phyloP scores from a whole-genome alignment of 2,797 vertebrate genomes.

The Discoglossus pictus region DNA sequence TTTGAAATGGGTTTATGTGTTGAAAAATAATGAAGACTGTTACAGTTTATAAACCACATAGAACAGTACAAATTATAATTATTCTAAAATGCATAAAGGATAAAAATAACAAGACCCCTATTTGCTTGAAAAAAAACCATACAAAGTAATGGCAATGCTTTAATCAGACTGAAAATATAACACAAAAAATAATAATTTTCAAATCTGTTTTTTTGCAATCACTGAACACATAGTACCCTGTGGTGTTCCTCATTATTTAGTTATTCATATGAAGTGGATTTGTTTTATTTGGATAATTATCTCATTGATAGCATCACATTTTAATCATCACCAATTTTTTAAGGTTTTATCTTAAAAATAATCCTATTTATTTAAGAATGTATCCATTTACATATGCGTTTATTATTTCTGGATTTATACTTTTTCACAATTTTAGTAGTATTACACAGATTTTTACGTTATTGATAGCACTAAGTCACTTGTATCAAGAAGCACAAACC shows the following conservation, averaged over 20 bases:
- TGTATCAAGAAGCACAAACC: no score
- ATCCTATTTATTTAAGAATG: no score
- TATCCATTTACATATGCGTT: no score
- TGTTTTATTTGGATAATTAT: conserved; percentile 64
- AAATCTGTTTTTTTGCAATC: conserved; percentile 62
- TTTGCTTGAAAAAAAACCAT: no score
- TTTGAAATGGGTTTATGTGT: conserved; percentile 53
- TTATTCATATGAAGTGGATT: conserved; percentile 65
- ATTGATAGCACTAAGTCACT: no score
- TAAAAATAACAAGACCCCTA: conserved; percentile 51
- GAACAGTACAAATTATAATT: conserved; percentile 33
- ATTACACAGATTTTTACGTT: neutral
- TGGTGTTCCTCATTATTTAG: conserved; percentile 62
- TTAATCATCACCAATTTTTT: conserved; percentile 65
- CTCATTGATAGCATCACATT: conserved; percentile 62
- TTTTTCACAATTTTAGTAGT: neutral
- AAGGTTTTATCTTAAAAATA: no score
- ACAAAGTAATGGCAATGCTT: conserved; percentile 59
- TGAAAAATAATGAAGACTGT: conserved; percentile 53
- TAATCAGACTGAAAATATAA: conserved; percentile 61
- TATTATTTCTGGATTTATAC: conserved; percentile 21
- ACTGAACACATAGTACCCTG: conserved; percentile 57
- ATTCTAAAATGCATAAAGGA: conserved; percentile 52
- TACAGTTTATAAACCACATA: conserved; percentile 42
- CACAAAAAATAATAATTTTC: conserved; percentile 61